These are phyloP conservation scores for Athene noctua DNA, from an alignment of 2,113 vertebrate species.

Conservation along the genomic window DNA sequence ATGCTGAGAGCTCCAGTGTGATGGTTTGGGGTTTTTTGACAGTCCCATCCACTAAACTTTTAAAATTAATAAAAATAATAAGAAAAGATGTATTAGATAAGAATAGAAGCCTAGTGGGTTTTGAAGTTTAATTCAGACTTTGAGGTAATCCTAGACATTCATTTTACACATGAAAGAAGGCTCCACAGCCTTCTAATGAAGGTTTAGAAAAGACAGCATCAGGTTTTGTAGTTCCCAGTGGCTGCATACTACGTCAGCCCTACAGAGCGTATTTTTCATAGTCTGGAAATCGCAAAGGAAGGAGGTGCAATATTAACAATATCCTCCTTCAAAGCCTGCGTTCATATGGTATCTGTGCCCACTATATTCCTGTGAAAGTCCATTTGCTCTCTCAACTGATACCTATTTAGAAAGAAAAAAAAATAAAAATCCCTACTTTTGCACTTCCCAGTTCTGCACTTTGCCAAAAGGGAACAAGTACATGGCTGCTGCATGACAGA, in stretches of 20 bases:
- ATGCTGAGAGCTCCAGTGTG: background rate
- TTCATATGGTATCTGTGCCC: background rate
- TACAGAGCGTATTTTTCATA: background rate
- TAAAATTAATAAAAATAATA: background rate
- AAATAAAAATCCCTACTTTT: background rate
- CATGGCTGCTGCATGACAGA: background rate
- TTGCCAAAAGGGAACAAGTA: background rate
- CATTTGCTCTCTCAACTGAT: background rate
- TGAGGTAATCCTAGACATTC: background rate
- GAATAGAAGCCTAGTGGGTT: background rate
- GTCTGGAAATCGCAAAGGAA: background rate
- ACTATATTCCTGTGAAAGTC: background rate
- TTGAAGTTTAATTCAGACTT: background rate
- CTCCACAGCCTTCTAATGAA: background rate
- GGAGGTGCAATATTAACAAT: background rate
- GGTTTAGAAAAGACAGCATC: fast-evolving
- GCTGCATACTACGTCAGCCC: background rate
- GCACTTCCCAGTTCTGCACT: background rate
- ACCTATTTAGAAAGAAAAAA: background rate
- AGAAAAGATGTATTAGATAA: background rate
- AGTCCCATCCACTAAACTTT: background rate
- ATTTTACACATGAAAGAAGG: background rate
- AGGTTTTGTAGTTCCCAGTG: background rate
- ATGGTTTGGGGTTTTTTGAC: background rate
- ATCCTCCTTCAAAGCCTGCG: background rate